phyloP scores from a whole-genome alignment of 2,888 invertebrate genomes.

The Amphipyra berbera region DNA sequence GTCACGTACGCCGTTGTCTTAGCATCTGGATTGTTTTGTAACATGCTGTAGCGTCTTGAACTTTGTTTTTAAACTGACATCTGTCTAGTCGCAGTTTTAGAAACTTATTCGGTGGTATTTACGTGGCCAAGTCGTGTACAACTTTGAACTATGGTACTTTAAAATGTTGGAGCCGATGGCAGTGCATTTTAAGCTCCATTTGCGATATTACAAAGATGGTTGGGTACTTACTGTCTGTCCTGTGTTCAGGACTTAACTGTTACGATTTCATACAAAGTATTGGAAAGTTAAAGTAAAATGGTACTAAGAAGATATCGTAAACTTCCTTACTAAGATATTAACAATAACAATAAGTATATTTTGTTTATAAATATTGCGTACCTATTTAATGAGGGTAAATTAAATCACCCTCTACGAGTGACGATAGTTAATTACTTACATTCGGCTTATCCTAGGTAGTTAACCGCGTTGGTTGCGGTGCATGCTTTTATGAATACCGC shows the following conservation, averaged over 20 bases:
- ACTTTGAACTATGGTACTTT: constrained; percentile 42
- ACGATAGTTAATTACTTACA: too few species aligned
- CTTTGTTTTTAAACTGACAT: constrained; percentile 82
- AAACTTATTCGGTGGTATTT: constrained; percentile 69
- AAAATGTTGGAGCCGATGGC: constrained; percentile 36
- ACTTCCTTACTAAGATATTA: too few species aligned
- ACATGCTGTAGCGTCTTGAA: constrained; percentile 76
- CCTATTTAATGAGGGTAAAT: too few species aligned
- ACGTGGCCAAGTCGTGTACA: constrained; percentile 48
- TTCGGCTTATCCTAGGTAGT: too few species aligned
- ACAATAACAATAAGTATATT: too few species aligned
- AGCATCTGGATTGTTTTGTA: constrained; percentile 86
- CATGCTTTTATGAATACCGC: too few species aligned
- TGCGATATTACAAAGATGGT: constrained; percentile 6
- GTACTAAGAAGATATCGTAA: too few species aligned
- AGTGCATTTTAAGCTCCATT: constrained; percentile 39
- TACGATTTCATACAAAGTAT: too few species aligned
- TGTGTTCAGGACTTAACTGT: background rate
- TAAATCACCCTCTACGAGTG: too few species aligned
- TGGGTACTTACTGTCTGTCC: constrained; percentile 4
- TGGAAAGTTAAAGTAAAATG: too few species aligned
- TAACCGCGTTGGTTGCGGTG: too few species aligned
- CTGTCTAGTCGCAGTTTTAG: constrained; percentile 68
- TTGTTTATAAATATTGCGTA: too few species aligned
- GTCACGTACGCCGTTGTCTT: constrained; percentile 82